These are phyloP conservation scores for Ailurus styani DNA, from an alignment of 2,113 vertebrate species.

Conservation along the genomic window DNA sequence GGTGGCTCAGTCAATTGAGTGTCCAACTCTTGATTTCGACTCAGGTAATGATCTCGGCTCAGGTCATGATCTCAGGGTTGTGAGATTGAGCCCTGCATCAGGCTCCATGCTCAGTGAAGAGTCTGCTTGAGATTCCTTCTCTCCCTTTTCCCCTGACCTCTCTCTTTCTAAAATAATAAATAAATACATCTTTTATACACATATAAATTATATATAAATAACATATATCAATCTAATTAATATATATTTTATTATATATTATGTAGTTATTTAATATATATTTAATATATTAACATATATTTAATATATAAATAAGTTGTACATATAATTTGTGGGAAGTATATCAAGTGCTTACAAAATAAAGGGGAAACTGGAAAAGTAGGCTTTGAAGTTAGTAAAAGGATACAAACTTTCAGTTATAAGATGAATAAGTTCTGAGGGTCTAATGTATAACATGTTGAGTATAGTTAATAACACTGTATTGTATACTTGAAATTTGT, in stretches of 20 bases:
- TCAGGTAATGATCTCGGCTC: background rate
- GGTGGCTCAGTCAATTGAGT: background rate
- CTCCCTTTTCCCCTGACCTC: background rate
- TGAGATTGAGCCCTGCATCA: background rate
- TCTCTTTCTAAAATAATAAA: background rate
- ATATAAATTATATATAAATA: background rate
- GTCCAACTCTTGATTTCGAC: background rate
- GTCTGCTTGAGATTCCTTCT: background rate
- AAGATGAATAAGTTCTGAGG: background rate
- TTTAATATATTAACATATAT: background rate
- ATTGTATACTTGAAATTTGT: background rate
- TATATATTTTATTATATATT: too few species aligned
- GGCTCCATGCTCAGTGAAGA: background rate
- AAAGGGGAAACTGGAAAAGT: background rate
- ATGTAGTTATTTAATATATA: too few species aligned
- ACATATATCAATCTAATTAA: too few species aligned
- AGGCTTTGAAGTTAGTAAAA: background rate
- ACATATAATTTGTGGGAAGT: background rate
- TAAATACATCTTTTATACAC: background rate
- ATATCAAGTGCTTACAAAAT: background rate
- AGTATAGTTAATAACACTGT: background rate
- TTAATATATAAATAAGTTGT: background rate
- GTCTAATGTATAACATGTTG: background rate
- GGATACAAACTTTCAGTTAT: background rate
- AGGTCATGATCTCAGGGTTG: background rate